Evolutionary conservation across 1,140 invertebrate genomes (phyloP).

Genomic region (Helicoverpa armigera): DNA sequence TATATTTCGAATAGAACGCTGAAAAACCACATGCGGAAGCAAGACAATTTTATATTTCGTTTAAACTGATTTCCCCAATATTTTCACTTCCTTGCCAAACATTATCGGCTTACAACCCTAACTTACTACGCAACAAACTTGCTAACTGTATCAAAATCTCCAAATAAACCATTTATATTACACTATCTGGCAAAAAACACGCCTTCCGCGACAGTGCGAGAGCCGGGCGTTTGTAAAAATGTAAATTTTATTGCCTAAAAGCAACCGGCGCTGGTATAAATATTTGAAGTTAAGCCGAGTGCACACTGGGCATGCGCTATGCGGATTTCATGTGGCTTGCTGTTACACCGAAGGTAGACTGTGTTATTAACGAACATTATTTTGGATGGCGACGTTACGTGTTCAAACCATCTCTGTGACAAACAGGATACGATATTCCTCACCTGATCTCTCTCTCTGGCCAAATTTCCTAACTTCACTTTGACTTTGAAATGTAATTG

Average conservation of each 20-base stretch:
- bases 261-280: conserved; percentile 77
- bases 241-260: conserved; percentile 82
- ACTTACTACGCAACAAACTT: not conserved
- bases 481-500: too few relatives aligned
- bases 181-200: conserved; percentile 44
- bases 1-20: too few relatives aligned
- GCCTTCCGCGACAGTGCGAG: conserved; percentile 17
- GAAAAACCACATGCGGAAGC: too few relatives aligned
- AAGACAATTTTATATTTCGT: not conserved
- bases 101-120: not conserved
- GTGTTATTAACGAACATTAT: not conserved
- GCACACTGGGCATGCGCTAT: conserved; percentile 62
- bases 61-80: not conserved
- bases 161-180: conserved; percentile 40
- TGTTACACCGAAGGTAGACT: conserved; percentile 56
- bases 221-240: conserved; percentile 71
- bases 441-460: too few relatives aligned
- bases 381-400: too few relatives aligned
- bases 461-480: too few relatives aligned
- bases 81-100: not conserved
- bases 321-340: conserved; percentile 17
- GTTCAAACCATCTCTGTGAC: too few relatives aligned
- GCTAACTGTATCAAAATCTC: not conserved
- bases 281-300: conserved; percentile 68
- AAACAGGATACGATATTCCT: too few relatives aligned